Evolutionary conservation across 2,888 invertebrate species (phyloP), one percentile per base, ranked within the genome.

Genomic region (Hylaea fasciaria): DNA sequence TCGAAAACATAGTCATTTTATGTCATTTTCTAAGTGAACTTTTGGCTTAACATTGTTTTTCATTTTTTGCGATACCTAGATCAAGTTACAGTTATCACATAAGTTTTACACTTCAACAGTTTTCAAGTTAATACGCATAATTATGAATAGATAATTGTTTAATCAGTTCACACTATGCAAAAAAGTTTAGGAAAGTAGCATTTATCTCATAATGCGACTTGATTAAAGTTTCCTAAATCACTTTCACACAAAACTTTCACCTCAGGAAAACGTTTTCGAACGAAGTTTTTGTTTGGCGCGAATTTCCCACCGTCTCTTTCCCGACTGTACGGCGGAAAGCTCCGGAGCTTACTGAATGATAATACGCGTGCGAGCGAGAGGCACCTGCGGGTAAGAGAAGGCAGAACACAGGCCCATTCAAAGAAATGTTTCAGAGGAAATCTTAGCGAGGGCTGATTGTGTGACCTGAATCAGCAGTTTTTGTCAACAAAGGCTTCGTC

Each of bases 331-430:
- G 51, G 57, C 60, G 48, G 62, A 71, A 72, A 70, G 71, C 70
- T 69, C 72, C 32, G 63, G 60, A 69, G 69, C 72, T 68, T 55
- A 82, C 81, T 82, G 81, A 78, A 71, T 69, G 66, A 65, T 43
- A 55, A 35, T 53, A 14, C 52, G 57, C 41, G 71, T 45, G 76
- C 54, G 65, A 40, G 70, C 53, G 65, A 71, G 53, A 66, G 44
- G 60, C 29, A 2, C 10, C 1, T 7, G 41, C 11, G 52, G 7
- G 53, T 51, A 5, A 57, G 54, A 52, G 57, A 53, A 8, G n/a
- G 29, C 14, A 11, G 14, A 22, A 14, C 12, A 10, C 35, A 45
- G 22, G 5, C 5, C 22, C 58, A 64, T 62, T 67, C 49, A 62
- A 56, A 58, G 51, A 41, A 54, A 37, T n/a, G 10, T 54, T 49